phyloP scores from a whole-genome alignment of 2,888 invertebrate species.

The Ophonus ardosiacus region DNA sequence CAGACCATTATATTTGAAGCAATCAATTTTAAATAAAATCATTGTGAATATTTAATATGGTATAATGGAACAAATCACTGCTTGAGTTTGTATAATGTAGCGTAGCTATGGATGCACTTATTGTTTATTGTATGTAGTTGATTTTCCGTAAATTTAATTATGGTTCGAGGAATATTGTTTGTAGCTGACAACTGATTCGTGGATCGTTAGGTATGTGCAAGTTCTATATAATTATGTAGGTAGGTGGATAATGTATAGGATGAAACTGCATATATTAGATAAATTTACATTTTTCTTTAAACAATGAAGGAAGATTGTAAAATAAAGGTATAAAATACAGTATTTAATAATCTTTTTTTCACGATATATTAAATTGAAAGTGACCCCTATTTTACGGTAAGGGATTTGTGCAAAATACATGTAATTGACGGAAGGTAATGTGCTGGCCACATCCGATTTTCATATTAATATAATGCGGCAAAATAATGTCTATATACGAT shows the following conservation, averaged over 20 bases:
- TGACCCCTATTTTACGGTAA: too few relatives aligned
- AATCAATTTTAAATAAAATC: background rate
- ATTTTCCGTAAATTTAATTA: constrained; percentile 31
- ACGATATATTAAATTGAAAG: too few relatives aligned
- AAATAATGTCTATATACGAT: too few relatives aligned
- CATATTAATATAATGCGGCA: too few relatives aligned
- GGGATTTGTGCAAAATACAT: too few relatives aligned
- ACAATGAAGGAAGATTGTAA: background rate
- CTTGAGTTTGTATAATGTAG: constrained; percentile 17
- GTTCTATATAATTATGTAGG: background rate
- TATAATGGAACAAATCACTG: constrained; percentile 5
- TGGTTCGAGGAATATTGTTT: background rate
- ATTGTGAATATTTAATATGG: background rate
- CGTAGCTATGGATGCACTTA: constrained; percentile 17
- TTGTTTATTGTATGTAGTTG: constrained; percentile 11
- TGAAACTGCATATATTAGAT: background rate
- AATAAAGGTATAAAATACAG: background rate
- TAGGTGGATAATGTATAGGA: too few relatives aligned
- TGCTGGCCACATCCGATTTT: too few relatives aligned
- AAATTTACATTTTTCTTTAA: background rate
- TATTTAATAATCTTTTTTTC: background rate
- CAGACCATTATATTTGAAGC: constrained; percentile 3
- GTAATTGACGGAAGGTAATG: too few relatives aligned
- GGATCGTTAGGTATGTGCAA: background rate
- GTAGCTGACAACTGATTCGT: background rate